These are phyloP conservation scores for roundworm (Caenorhabditis elegans) DNA, from an alignment of 1,140 invertebrate genomes.

Conservation along the genomic window DNA sequence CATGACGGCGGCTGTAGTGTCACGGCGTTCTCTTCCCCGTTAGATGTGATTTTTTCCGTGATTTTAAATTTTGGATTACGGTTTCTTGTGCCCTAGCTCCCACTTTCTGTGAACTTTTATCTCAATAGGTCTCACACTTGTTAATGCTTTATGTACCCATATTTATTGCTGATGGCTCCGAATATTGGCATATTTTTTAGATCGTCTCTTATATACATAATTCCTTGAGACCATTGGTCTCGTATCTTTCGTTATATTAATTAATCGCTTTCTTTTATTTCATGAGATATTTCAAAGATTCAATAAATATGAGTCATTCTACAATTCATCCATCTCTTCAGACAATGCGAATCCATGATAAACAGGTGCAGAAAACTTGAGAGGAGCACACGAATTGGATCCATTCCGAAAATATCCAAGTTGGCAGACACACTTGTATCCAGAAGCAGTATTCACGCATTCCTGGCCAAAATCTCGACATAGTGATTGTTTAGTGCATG, in stretches of 20 bases:
- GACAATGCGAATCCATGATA: constrained; percentile 12
- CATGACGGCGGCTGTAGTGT: not conserved
- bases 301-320: not conserved
- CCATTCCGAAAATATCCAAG: constrained; percentile 25
- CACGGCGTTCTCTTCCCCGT: constrained; percentile 8
- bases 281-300: not conserved
- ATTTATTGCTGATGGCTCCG: too few relatives aligned
- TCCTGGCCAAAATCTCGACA: constrained; percentile 33
- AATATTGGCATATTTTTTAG: too few relatives aligned
- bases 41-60: not conserved
- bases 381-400: not conserved
- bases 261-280: not conserved
- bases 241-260: not conserved
- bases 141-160: too few relatives aligned
- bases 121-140: too few relatives aligned
- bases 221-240: too few relatives aligned
- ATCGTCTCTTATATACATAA: too few relatives aligned
- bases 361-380: not conserved
- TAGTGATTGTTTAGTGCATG: constrained; percentile 24
- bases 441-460: constrained; percentile 15
- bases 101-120: too few relatives aligned
- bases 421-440: constrained; percentile 38
- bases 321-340: not conserved
- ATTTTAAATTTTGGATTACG: not conserved
- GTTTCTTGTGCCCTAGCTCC: not conserved